These are phyloP conservation scores for Yponomeuta cagnagella DNA, from an alignment of 2,888 invertebrate genomes.

Conservation along the genomic window DNA sequence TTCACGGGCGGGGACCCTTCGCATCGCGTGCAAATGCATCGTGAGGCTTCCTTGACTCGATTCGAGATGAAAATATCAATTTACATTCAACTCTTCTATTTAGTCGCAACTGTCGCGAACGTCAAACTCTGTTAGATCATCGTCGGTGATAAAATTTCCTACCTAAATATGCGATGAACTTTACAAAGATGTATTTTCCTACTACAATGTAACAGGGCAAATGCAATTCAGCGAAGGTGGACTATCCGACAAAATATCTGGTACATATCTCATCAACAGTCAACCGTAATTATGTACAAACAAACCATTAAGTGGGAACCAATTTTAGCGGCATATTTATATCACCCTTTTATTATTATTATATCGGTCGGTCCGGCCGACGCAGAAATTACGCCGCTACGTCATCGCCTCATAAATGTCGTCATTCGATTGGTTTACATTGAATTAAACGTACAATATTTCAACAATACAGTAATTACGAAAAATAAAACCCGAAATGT, in stretches of 20 bases:
- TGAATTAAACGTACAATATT: neutral
- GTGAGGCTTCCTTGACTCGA: constrained; percentile 64
- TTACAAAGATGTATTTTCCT: neutral
- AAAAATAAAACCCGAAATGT: constrained; percentile 4
- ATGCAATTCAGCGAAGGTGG: neutral
- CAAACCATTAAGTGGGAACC: constrained; percentile 28
- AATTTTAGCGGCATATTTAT: constrained; percentile 35
- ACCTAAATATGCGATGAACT: neutral
- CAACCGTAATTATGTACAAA: constrained; percentile 33
- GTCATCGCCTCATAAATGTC: constrained; percentile 4
- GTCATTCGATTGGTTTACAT: neutral
- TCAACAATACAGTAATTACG: neutral
- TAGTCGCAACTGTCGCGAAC: neutral
- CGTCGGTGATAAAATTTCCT: neutral
- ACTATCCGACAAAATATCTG: neutral
- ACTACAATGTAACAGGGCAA: neutral
- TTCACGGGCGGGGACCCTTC: constrained; percentile 49
- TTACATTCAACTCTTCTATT: constrained; percentile 33
- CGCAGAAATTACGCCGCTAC: constrained; percentile 6
- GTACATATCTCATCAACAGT: constrained; percentile 18
- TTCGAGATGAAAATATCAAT: constrained; percentile 59
- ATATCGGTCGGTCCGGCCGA: constrained; percentile 25
- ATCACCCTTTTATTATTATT: constrained; percentile 36
- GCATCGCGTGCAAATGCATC: constrained; percentile 69
- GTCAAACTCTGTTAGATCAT: neutral